Conservation (phyloP, 2,113 vertebrate species). For the Ovibos moschatus region DNA sequence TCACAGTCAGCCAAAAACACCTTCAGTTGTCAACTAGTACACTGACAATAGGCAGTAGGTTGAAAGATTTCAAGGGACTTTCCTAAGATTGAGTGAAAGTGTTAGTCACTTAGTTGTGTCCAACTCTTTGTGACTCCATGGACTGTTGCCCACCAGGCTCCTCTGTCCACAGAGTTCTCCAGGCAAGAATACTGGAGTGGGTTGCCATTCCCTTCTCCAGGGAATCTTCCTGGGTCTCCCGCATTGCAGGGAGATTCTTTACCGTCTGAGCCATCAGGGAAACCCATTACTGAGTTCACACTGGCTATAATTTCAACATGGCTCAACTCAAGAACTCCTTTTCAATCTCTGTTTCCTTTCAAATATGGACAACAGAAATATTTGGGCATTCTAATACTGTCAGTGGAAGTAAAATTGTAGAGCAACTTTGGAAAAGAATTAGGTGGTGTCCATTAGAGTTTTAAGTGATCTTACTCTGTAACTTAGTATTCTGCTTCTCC, state of each 20-base stretch:
- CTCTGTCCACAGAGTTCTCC: neutral
- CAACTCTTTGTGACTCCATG: neutral
- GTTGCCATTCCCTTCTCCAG: neutral
- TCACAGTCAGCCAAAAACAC: neutral
- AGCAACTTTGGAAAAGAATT: neutral
- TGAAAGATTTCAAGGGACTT: neutral
- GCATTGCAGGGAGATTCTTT: neutral
- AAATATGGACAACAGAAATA: neutral
- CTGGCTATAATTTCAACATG: neutral
- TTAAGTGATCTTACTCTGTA: neutral
- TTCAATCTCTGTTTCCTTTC: neutral
- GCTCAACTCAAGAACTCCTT: neutral
- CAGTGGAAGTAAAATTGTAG: neutral
- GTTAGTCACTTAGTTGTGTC: neutral
- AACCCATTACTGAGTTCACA: neutral
- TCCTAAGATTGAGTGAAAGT: neutral
- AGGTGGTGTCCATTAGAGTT: neutral
- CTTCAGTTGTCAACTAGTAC: neutral
- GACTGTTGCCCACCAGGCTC: neutral
- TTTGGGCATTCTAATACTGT: neutral
- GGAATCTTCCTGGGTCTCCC: neutral
- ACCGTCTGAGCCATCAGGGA: fast-evolving
- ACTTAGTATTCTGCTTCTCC: neutral
- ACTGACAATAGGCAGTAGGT: neutral
- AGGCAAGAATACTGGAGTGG: neutral